Conservation (phyloP, 2,113 vertebrate species). For the Ibidorhyncha struthersii region DNA sequence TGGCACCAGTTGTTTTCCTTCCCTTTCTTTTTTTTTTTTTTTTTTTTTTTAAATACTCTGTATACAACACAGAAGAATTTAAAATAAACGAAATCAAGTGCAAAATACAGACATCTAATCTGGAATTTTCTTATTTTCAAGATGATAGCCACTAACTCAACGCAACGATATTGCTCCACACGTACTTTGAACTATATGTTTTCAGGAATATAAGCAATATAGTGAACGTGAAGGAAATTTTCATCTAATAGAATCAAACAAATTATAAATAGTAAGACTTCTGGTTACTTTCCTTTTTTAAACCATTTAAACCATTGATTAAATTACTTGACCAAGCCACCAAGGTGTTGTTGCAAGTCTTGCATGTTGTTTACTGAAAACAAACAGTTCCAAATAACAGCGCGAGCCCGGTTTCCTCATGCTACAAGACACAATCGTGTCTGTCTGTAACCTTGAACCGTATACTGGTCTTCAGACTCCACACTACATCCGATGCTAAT, state of each 20-base stretch:
- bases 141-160: background rate
- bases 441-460: constrained; percentile 72
- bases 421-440: background rate
- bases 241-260: background rate
- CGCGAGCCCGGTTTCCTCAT: constrained; percentile 18
- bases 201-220: background rate
- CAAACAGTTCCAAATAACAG: background rate
- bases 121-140: background rate
- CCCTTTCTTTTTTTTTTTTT: background rate
- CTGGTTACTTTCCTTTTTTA: background rate
- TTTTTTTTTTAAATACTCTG: background rate
- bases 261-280: background rate
- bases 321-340: background rate
- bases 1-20: background rate
- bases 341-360: constrained; percentile 14
- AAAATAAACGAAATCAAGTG: background rate
- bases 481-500: constrained; percentile 73
- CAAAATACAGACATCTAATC: background rate
- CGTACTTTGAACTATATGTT: fast-evolving
- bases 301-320: background rate
- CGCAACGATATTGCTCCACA: background rate
- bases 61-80: background rate
- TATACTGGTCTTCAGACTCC: constrained; percentile 72
- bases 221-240: background rate
- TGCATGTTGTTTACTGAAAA: constrained; percentile 2